Conservation (phyloP, 2,797 vertebrate species). For the Mormyrops boulengeri region DNA sequence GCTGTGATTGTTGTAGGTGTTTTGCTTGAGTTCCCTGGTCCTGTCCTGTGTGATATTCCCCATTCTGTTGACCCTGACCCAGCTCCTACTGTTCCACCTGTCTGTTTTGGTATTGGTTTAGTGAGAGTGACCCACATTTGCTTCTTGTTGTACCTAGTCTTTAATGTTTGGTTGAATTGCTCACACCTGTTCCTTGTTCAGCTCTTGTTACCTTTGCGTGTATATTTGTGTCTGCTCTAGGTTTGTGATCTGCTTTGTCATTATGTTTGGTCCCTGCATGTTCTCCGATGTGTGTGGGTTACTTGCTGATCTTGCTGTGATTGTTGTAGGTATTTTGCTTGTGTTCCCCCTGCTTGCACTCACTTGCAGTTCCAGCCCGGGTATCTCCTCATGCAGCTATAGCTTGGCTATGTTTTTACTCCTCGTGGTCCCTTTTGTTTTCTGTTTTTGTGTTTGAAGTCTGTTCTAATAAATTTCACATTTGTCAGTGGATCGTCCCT, state of each 20-base stretch:
- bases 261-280: neutral
- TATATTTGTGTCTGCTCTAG: neutral
- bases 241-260: neutral
- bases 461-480: neutral
- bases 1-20: neutral
- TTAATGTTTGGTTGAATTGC: neutral
- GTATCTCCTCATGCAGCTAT: neutral
- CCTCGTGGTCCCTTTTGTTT: neutral
- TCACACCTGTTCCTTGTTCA: neutral
- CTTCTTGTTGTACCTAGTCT: neutral
- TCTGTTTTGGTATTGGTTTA: too few species aligned
- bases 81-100: neutral
- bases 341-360: too few species aligned
- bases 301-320: neutral
- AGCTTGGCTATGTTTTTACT: neutral
- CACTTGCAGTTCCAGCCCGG: too few species aligned
- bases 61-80: neutral
- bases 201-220: neutral
- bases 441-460: neutral
- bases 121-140: neutral
- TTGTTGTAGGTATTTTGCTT: neutral
- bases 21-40: neutral
- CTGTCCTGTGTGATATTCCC: neutral
- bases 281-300: neutral
- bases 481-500: neutral